phyloP scores from a whole-genome alignment of 2,888 invertebrate species.

The Lycophotia porphyrea region DNA sequence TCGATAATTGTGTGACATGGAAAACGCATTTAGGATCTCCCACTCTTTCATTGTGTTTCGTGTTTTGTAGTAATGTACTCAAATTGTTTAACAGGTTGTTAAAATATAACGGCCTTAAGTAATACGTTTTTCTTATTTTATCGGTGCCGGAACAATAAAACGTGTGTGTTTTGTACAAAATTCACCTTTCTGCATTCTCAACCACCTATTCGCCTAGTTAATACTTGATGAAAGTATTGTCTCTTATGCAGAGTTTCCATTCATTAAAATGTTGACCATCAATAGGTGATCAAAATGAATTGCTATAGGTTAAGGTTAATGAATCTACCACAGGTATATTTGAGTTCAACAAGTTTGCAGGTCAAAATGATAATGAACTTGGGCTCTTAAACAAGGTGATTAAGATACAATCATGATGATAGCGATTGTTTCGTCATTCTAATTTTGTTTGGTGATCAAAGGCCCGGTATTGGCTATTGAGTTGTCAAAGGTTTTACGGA shows the following conservation, averaged over 20 bases:
- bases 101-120: not conserved
- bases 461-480: not conserved
- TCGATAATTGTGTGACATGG: constrained; percentile 10
- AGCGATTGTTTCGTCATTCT: not conserved
- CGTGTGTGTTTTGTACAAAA: not conserved
- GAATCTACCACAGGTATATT: not conserved
- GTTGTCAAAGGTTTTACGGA: not conserved
- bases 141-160: not conserved
- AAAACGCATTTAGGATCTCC: constrained; percentile 11
- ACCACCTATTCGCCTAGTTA: too few species aligned
- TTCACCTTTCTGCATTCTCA: not conserved
- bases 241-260: not conserved
- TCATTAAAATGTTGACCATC: not conserved
- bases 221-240: not conserved
- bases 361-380: constrained; percentile 17
- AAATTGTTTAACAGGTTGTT: constrained; percentile 15
- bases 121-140: too few species aligned
- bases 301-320: constrained; percentile 1
- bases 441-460: not conserved
- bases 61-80: not conserved
- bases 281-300: constrained; percentile 9
- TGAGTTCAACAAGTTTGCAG: not conserved
- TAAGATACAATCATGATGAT: not conserved
- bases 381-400: not conserved
- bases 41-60: constrained; percentile 15